Evolutionary conservation across 2,888 invertebrate species (phyloP), one percentile per base, ranked within the genome.

Genomic region (Conistra vaccinii): DNA sequence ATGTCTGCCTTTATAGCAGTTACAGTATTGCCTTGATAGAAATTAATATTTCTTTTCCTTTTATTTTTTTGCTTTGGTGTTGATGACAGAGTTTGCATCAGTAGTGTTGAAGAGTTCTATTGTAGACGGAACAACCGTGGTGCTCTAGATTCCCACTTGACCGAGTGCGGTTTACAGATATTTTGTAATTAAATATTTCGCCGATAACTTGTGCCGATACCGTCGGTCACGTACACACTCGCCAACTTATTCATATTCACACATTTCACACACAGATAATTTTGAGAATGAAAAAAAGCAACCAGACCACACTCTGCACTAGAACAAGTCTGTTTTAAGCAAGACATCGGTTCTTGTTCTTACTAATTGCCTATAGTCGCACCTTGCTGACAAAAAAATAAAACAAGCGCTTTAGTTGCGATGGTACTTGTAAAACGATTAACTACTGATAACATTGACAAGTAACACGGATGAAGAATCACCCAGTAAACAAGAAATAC

Each of bases 391-490:
- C 69, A 73, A 77, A 80, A 82, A 77, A 62, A 58, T 1, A 48
- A 61, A 73, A 85, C 29, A 69, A 74, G 39, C 70, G 57, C 51
- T 78, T 76, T 62, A 82, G 71, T 82, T 73, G 35, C 80, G 77
- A 81, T 70, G 67, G 67, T 70, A 69, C 74, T 82, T 67, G 79
- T 79, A 70, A 82, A 81, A 75, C 76, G 66, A 73, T 81, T 76
- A 73, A 74, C 69, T 69, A 70, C 73, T 80, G 87, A 89, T 87
- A 89, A 73, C 87, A 90, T 88, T 90, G 90, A 88, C 85, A 87
- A 86, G 81, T 80, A 84, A 85, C 86, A 89, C 81, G 87, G 84
- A 85, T 85, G 87, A 87, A 75, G 79, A 85, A 86, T 86, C 76
- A 82, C 72, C 80, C 67, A 74, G 57, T 80, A 66, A 83, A 83